Evolutionary conservation across 1,140 invertebrate genomes (phyloP), one percentile per base, ranked within the genome.

Genomic region (Argopecten irradians): DNA sequence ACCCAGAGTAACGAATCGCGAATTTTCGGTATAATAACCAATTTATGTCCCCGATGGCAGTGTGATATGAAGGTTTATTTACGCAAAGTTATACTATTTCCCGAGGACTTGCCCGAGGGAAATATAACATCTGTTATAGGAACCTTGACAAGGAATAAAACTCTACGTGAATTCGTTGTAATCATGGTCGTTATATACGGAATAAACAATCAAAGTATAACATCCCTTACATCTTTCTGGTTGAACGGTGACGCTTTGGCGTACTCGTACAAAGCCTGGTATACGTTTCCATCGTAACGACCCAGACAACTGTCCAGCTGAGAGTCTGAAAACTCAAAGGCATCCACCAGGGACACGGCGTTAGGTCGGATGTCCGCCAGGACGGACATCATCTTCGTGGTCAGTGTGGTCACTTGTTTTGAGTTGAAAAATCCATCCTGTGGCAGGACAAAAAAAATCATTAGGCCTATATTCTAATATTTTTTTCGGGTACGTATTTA

Each of bases 221-320:
- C 22, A 46, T 32, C 14, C 83, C 92, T 89, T 86, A 96, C 96
- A 83, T 96, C 91, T n/a, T 97, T 97, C 86, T 97, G 95, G 95
- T 99, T 99, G 0, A 99, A 95, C 0, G 98, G 98, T 94, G 97
- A 98, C 93, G 97, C 97, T 92, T 97, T 96, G 0, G 98, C 98
- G 92, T 97, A 98, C 84, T 97, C 97, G 93, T 97, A 98, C 13
- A 99, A 96, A 88, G 97, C 97, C 93, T 98, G 97, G 94, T 99
- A 99, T 1, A 98, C 98, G 89, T 98, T 97, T 2, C 98, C 98
- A 95, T 99, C 98, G 93, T 97, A 98, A 14, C 97, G 96, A 0
- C 98, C 98, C 1, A 99, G 95, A 0, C 97, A 97, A 14, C 98
- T 99, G 34, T 96, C 96, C 16, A 99, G 95, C 55, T 98, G 96